Evolutionary conservation across 1,140 invertebrate species (phyloP).

Genomic region (Aphidius gifuensis): DNA sequence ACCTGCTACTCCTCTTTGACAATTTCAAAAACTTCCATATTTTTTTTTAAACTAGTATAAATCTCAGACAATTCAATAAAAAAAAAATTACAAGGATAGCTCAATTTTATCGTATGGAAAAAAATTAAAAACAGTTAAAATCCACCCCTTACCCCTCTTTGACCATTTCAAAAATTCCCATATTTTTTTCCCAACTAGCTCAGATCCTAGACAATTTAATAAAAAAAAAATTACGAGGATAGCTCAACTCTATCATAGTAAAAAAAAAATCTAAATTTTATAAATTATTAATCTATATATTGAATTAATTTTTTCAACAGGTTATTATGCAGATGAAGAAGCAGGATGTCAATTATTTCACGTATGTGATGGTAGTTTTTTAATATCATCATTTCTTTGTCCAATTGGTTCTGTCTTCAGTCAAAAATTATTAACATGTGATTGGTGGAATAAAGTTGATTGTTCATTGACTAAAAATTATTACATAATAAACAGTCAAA

Average conservation of each 20-base stretch:
- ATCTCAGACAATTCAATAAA: too few species aligned
- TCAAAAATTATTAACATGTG: slow-evolving; percentile 57
- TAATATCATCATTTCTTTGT: slow-evolving; percentile 57
- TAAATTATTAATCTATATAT: slow-evolving; percentile 3
- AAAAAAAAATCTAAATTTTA: neutral
- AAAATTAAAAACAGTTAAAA: too few species aligned
- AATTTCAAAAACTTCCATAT: too few species aligned
- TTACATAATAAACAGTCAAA: slow-evolving; percentile 34
- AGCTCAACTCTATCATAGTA: neutral
- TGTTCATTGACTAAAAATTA: slow-evolving; percentile 46
- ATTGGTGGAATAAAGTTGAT: slow-evolving; percentile 60
- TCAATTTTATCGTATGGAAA: too few species aligned
- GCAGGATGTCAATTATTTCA: slow-evolving; percentile 58
- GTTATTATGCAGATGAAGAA: slow-evolving; percentile 54
- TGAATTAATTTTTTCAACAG: slow-evolving; percentile 30
- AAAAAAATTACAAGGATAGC: too few species aligned
- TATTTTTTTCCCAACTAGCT: too few species aligned
- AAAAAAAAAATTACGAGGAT: too few species aligned
- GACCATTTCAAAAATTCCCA: too few species aligned
- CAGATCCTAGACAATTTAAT: too few species aligned
- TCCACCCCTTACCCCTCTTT: too few species aligned
- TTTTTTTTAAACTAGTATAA: too few species aligned
- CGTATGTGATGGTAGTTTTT: slow-evolving; percentile 54
- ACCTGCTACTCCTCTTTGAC: too few species aligned
- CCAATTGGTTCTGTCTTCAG: slow-evolving; percentile 60